Percentiles rank a stretch among this genome's conserved stretches.
phyloP scores from a whole-genome alignment of 2,797 vertebrate genomes.

The Clamator glandarius region DNA sequence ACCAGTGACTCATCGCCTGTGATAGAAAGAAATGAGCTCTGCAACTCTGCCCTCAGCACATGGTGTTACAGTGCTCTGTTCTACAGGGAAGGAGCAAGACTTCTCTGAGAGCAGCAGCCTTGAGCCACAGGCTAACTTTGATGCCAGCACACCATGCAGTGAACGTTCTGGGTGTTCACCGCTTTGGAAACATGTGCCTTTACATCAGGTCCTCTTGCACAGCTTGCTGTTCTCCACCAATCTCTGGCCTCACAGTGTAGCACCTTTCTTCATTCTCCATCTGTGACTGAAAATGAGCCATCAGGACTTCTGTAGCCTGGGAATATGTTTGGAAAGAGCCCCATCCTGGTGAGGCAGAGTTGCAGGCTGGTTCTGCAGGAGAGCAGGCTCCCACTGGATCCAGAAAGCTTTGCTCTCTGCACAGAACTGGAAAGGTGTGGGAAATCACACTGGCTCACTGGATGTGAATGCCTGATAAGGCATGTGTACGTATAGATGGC shows the following conservation, averaged over 20 bases:
- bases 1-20: not conserved
- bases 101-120: not conserved
- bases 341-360: fast-evolving
- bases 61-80: fast-evolving
- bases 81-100: not conserved
- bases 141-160: not conserved
- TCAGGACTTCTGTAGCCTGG: not conserved
- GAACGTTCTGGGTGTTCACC: not conserved
- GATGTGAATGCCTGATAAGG: not conserved
- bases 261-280: not conserved
- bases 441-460: not conserved
- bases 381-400: not conserved
- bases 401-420: not conserved
- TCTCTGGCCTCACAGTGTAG: not conserved
- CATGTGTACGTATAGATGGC: not conserved
- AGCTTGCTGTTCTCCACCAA: not conserved
- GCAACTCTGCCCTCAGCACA: not conserved
- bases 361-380: not conserved
- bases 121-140: not conserved
- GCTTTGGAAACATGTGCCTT: not conserved
- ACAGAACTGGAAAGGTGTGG: not conserved
- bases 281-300: not conserved
- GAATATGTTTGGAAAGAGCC: not conserved
- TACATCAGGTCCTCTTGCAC: not conserved
- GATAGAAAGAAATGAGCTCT: not conserved